A percentile compares a stretch with the other conserved stretches of the same genome.
These are phyloP conservation scores for Arizona elegans DNA, from an alignment of 2,113 vertebrate genomes.

Conservation along the genomic window DNA sequence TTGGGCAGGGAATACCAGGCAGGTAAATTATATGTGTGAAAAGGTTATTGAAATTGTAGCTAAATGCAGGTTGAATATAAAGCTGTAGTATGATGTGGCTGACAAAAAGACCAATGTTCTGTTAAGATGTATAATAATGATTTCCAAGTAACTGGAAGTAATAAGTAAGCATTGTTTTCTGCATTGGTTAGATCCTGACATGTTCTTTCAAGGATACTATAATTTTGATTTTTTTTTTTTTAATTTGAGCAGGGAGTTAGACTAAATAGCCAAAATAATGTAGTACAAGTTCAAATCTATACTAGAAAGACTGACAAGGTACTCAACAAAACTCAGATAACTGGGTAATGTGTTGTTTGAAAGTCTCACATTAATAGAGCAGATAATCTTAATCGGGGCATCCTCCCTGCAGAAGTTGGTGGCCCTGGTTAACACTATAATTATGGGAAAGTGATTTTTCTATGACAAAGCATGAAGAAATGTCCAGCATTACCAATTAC, in stretches of 20 bases:
- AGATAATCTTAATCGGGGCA: not conserved
- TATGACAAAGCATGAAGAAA: too few relatives aligned
- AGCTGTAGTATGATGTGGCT: not conserved
- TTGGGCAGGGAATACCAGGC: not conserved
- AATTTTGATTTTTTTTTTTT: not conserved
- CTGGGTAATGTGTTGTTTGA: not conserved
- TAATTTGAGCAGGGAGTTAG: not conserved
- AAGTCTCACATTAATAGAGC: not conserved
- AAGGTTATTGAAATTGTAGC: not conserved
- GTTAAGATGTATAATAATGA: not conserved
- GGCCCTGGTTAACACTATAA: not conserved
- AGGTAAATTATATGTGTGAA: not conserved
- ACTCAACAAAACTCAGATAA: not conserved
- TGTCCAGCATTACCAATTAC: too few relatives aligned
- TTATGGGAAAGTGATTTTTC: not conserved
- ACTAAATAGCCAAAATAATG: not conserved
- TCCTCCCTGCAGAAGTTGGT: not conserved
- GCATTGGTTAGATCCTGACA: not conserved
- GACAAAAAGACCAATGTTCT: not conserved
- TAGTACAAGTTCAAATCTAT: not conserved
- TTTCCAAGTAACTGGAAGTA: not conserved
- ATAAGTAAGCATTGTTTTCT: not conserved
- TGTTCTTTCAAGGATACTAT: not conserved
- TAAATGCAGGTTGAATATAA: not conserved
- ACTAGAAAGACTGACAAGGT: not conserved